Evolutionary conservation across 2,888 invertebrate genomes (phyloP), one percentile per base, ranked within the genome.

Genomic region (Hydriomena furcata): DNA sequence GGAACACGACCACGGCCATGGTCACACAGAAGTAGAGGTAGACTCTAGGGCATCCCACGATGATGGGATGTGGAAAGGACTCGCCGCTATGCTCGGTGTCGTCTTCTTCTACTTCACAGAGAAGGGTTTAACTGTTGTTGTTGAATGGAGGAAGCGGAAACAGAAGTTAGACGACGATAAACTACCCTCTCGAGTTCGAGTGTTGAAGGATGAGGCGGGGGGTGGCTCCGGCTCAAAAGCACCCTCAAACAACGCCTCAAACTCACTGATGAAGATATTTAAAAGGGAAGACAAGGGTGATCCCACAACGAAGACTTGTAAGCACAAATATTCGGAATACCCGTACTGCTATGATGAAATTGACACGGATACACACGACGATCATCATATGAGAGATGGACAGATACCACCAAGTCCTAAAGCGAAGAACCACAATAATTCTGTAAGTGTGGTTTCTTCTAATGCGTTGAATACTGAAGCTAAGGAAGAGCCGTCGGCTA

Each of bases 51-150:
- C 53, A 0, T 83, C 91, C 0, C 94, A 96, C 63, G 92, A 93
- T 27, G 91, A 92, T 53, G 95, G 95, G 63, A 95, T 96, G 89
- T 96, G 94, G 93, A 96, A 96, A 74, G 98, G 98, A 0, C 85
- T 98, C 13, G 94, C 95, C 0, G 95, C 96, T 0, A 93, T 97
- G 89, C 45, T 91, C 1, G 97, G 98, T 0, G 93, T 98, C 1
- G 94, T 97, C 5, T 93, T 97, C 81, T 98, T 98, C 89, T 98
- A 98, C 76, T 93, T 97, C 60, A 95, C 95, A 2, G 98, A 98
- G 76, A 95, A 96, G 70, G 93, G 95, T 0, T 82, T 97, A 21
- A 95, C 94, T 3, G 92, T 96, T 57, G 92, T 95, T 3, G 94
- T 95, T 0, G 96, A 96, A 68, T 96, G 95, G 95, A 91, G 95